Base-by-base conservation (phyloP, 2,888 invertebrate genomes). In the Drosophila cognata region DNA sequence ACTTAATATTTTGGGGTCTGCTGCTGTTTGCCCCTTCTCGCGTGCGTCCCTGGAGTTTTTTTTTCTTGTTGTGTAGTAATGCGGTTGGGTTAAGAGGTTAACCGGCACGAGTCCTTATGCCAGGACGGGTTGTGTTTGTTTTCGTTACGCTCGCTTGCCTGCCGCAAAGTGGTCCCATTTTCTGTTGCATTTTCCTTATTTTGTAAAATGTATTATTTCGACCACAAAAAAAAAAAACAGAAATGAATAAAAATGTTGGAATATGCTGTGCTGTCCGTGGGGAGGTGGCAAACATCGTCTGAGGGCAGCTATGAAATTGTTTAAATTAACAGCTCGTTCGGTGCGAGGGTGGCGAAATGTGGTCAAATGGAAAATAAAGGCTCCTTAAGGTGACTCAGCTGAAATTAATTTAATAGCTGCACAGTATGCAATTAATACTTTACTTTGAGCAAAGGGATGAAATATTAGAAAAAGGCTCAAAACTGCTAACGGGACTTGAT, bases 141-240 rank as follows among this genome's bases (percentile, higher is more conserved):
- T 74, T 65, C 67, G 79, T 79, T 79, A 62, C 79, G 79, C 81
- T 81, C 78, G 78, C 74, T 81, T 81, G 79, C 73, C 61, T 67
- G 82, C 82, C 79, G 41, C 78, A 79, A 81, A 79, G 63, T 78
- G 79, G 33, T 72, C 53, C 74, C 78, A 71, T 66, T 81, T 77
- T 68, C 67, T 55, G 74, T 81, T 79, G 77, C 81, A 79, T 70
- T 79, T 72, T 50, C 55, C 72, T 68, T 73, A 55, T 73, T 71
- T 73, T 62, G 64, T 56, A 48, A 67, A 81, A 56, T 73, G 60
- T 74, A 71, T 68, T 62, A 81, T 79, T 81, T 81, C 41, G 46
- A 57, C 50, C 13, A 38, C 13, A 36, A n/a, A 18, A 50, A 28
- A 50, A 28, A 7, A 21, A 25, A 46, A 16, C 41, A 16, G 13